phyloP scores from a whole-genome alignment of 2,113 vertebrate species.

The human region DNA sequence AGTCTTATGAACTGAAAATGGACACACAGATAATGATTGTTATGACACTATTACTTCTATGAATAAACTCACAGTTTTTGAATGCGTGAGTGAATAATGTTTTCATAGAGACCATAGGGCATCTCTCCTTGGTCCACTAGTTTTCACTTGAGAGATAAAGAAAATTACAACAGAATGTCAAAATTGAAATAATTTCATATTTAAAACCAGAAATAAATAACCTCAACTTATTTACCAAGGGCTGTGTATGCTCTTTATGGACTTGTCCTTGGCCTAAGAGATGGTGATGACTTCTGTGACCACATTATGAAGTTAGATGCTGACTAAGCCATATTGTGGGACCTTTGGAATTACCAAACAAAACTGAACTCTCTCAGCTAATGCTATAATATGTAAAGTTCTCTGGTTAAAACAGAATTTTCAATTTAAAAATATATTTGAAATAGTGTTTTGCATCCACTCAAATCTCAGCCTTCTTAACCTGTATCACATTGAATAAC shows the following conservation, averaged over 20 bases:
- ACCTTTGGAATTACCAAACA: neutral
- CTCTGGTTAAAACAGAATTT: neutral
- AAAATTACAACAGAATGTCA: neutral
- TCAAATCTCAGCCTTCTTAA: neutral
- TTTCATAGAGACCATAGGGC: neutral
- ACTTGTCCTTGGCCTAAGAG: neutral
- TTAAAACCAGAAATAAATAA: neutral
- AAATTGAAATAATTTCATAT: neutral
- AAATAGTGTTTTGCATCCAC: neutral
- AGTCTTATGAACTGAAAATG: neutral
- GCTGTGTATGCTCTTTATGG: neutral
- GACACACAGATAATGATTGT: neutral
- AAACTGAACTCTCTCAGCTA: neutral
- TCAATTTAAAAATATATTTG: neutral
- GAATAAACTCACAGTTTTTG: neutral
- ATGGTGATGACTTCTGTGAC: neutral
- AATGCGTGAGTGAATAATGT: neutral
- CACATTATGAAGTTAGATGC: neutral
- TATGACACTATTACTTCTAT: neutral
- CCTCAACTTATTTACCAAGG: neutral
- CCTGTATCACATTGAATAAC: neutral
- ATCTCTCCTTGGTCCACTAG: neutral
- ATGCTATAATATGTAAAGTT: neutral
- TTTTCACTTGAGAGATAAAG: neutral
- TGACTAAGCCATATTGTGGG: neutral